Conservation (phyloP, 2,113 vertebrate genomes). For the Clarias macrocephalus region DNA sequence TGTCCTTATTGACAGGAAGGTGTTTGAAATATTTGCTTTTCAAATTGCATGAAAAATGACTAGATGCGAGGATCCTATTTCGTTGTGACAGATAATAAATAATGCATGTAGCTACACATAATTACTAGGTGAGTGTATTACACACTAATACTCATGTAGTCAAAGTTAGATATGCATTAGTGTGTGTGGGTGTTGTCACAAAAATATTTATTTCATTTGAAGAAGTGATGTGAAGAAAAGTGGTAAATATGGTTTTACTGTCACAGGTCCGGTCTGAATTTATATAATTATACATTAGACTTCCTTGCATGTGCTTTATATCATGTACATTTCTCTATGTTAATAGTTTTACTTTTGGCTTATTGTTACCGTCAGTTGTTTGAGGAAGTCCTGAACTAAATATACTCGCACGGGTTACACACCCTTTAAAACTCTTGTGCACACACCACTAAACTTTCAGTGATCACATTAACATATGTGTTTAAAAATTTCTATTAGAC, state of each 20-base stretch:
- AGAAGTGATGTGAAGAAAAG: neutral
- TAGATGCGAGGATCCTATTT: neutral
- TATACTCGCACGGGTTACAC: slow-evolving; percentile 29
- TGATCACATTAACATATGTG: slow-evolving; percentile 18
- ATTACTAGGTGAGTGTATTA: slow-evolving; percentile 6
- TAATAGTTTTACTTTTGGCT: slow-evolving; percentile 2
- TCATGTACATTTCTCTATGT: too few relatives aligned
- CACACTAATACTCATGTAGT: slow-evolving; percentile 1
- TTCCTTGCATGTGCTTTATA: too few relatives aligned
- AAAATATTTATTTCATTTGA: neutral
- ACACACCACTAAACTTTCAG: neutral
- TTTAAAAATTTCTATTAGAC: slow-evolving; percentile 14
- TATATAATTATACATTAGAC: neutral
- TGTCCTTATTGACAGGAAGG: neutral
- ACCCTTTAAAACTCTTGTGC: slow-evolving; percentile 30
- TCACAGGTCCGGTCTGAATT: neutral
- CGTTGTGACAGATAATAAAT: slow-evolving; percentile 15
- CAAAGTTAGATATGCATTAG: neutral
- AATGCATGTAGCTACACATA: slow-evolving; percentile 23
- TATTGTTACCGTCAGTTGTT: slow-evolving; percentile 28
- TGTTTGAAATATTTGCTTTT: slow-evolving; percentile 21
- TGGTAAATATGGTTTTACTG: neutral
- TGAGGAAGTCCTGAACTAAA: slow-evolving; percentile 45
- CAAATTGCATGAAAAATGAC: slow-evolving; percentile 8
- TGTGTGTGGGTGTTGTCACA: slow-evolving; percentile 16